Evolutionary conservation across 1,140 invertebrate genomes (phyloP).

Genomic region (Meloidogyne hapla): DNA sequence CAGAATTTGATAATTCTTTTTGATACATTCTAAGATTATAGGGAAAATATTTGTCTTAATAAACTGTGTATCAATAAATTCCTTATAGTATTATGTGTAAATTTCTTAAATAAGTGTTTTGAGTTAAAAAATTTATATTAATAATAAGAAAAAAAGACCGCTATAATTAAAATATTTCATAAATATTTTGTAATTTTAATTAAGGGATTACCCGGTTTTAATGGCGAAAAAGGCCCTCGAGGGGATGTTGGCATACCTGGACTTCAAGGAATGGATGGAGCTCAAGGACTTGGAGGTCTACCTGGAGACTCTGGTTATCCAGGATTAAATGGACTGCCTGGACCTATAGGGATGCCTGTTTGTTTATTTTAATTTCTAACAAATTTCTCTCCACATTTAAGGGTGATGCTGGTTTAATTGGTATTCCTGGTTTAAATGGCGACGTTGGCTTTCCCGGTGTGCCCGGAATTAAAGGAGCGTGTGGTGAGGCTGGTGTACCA

Average conservation of each 20-base stretch:
- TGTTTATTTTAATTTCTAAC: background rate
- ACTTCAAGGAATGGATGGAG: conserved; percentile 33
- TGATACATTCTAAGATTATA: no score
- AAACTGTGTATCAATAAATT: no score
- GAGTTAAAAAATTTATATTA: no score
- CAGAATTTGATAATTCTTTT: no score
- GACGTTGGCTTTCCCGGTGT: conserved; percentile 18
- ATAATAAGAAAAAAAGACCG: no score
- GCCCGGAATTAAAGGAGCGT: conserved; percentile 18
- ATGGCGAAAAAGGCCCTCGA: conserved; percentile 42
- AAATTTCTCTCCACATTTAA: background rate
- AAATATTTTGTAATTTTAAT: background rate
- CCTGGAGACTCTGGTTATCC: conserved; percentile 31
- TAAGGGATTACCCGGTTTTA: conserved; percentile 40
- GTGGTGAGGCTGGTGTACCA: conserved; percentile 29
- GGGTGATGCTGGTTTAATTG: conserved; percentile 32
- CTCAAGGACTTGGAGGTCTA: conserved; percentile 32
- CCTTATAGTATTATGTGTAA: no score
- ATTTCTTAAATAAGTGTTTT: no score
- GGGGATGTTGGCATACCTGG: conserved; percentile 37
- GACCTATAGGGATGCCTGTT: conserved; percentile 37
- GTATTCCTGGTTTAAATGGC: conserved; percentile 22
- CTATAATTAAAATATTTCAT: background rate
- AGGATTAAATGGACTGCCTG: conserved; percentile 38
- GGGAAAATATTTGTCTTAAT: no score